Evolutionary conservation across 2,113 vertebrate species (phyloP).

Genomic region (Pelvicachromis taeniatus): DNA sequence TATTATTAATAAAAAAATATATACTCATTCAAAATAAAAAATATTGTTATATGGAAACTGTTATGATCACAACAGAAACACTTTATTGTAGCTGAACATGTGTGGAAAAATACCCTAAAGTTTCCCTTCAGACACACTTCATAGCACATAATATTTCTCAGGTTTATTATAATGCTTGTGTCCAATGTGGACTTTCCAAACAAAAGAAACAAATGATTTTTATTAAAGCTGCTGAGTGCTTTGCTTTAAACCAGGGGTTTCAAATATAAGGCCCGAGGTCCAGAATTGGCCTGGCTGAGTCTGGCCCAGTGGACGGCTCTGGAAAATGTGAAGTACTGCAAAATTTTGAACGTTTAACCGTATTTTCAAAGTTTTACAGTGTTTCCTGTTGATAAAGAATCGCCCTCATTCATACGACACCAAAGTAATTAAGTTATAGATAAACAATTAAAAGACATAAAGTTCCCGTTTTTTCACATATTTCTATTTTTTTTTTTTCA

Average conservation of each 20-base stretch:
- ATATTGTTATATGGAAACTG: rapidly evolving
- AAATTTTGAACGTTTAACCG: not conserved
- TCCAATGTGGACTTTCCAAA: not conserved
- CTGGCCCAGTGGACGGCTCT: not conserved
- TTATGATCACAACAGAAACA: not conserved
- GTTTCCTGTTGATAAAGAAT: not conserved
- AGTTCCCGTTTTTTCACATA: not conserved
- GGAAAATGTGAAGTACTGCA: rapidly evolving
- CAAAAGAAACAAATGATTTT: not conserved
- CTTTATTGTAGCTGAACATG: not conserved
- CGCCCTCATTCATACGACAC: not conserved
- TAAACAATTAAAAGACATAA: too few relatives aligned
- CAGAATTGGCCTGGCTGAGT: not conserved
- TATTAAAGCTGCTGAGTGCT: not conserved
- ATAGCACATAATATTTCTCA: rapidly evolving
- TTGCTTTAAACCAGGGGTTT: not conserved
- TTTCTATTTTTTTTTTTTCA: not conserved
- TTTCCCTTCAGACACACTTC: not conserved
- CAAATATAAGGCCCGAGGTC: rapidly evolving
- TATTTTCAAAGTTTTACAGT: not conserved
- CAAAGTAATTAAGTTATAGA: not conserved
- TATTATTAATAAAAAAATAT: not conserved
- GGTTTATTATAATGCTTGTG: not conserved
- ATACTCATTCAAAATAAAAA: not conserved
- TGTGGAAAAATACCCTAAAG: not conserved